Base-by-base conservation (phyloP, 2,888 invertebrate genomes). In the Catocala fraxini region DNA sequence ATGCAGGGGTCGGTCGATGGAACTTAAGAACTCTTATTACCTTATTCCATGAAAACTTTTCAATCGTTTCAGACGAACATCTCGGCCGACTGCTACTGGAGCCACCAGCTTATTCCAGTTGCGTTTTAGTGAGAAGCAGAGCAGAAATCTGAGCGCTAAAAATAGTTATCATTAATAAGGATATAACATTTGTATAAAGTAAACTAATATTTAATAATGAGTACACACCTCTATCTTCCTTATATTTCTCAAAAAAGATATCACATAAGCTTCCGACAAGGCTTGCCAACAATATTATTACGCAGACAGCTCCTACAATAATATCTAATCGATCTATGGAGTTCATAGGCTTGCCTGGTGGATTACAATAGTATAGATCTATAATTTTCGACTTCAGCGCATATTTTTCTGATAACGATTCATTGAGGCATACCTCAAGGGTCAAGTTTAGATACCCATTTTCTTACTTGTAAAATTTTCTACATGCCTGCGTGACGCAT, bases 401-500 rank as follows among this genome's bases (percentile, higher is more conserved):
- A 51, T 77, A 65, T 13, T 59, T 34, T 0, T 52, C 49, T 49
- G 63, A 63, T 9, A 73, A 9, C 3, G 71, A 60, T 55, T 77
- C 59, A 43, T 77, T 77, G 6, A 65, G 53, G 65, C 79, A 79
- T 63, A 68, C 70, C 54, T 71, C 72, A 61, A 71, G 66, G 65
- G 48, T 51, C n/a, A 9, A 46, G 43, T 10, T 53, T 65, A 59
- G 59, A 63, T 73, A 65, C 73, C 34, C 41, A 65, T 76, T 66
- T 59, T 67, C 65, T 46, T 71, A 68, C 46, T 79, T 51, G 51
- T 81, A 70, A 49, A 78, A 83, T 25, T 68, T 56, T 63, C 78
- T 81, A 68, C 93, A 93, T n/a, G 86, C 82, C 11, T 62, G 73
- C n/a, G 86, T 87, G 1, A 91, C 78, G 66, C 93, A 93, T 0